Base-by-base conservation (phyloP, 2,888 invertebrate species). In the Agonopterix arenella region DNA sequence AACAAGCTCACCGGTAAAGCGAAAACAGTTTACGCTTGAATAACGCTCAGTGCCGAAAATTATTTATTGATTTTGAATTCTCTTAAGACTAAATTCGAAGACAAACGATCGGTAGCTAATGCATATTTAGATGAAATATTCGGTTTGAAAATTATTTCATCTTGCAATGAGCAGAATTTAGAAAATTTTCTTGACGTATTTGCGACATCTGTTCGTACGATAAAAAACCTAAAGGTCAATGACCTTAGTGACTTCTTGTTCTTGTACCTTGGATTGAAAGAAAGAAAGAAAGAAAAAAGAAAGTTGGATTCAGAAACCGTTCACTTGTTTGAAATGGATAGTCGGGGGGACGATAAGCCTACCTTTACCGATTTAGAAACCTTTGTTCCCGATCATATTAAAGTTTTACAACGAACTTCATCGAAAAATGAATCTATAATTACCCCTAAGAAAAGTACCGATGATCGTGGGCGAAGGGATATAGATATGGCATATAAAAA, bases 1-100 rank as follows among this genome's bases (percentile, higher is more conserved):
- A 51, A 53, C 13, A 50, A 51, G 49, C 11, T 55, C 10, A 47
- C 46, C 1, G 51, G 51, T n/a, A 58, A 55, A 41, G 58, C 58
- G 8, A 28, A 46, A 44, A 43, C 48, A 4, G 50, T 49, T 1
- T 50, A 45, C 11, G 37, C 53, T 8, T 53, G 56, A 8, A 40
- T 57, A 1, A 48, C 49, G 10, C 54, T 51, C 18, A 46, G 46
- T 13, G 53, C 47, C 2, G 51, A 48, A 46, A 57, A 57, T 48
- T 57, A 57, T 36, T 11, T 28, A 0, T 11, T 51, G 5, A 46
- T 57, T 7, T 52, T 44, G 4, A n/a, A 57, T 9, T 40, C 50
- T 8, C 36, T 57, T 10, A 37, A 49, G 0, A 49, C 51, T 36
- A 57, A 51, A 51, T 57, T 55, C 43, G 48, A 57, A 5, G 55